Conservation (phyloP, 2,113 vertebrate genomes). For the Indicator indicator region DNA sequence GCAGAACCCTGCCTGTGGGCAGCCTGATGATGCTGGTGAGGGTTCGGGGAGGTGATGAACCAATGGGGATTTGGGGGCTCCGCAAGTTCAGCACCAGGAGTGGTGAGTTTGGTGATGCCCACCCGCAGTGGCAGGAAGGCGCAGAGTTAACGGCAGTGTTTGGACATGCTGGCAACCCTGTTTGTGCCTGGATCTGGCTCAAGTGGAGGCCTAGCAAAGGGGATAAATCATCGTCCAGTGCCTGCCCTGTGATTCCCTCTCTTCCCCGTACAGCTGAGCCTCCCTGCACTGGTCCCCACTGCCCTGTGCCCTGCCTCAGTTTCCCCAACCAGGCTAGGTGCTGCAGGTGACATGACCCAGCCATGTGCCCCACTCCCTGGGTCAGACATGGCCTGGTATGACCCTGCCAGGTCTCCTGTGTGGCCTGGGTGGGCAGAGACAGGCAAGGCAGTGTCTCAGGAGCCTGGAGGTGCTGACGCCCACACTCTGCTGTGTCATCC, state of each 20-base stretch:
- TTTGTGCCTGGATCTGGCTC: constrained; percentile 40
- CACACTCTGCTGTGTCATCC: background rate
- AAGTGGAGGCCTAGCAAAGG: constrained; percentile 46
- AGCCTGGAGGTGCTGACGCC: background rate
- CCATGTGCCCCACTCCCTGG: rapidly evolving
- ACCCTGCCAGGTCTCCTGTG: background rate
- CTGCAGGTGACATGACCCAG: background rate
- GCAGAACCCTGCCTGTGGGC: background rate
- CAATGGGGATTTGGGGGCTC: rapidly evolving
- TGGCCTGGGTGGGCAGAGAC: background rate
- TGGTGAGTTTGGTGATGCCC: background rate
- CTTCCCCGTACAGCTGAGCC: background rate
- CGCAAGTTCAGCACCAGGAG: rapidly evolving
- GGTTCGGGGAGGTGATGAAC: background rate
- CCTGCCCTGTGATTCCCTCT: background rate
- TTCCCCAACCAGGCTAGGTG: background rate
- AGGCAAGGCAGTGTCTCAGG: background rate
- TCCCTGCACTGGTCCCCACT: background rate
- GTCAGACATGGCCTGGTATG: background rate
- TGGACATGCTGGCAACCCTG: constrained; percentile 51
- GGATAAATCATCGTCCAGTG: constrained; percentile 39
- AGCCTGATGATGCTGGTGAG: background rate
- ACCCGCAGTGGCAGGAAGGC: background rate
- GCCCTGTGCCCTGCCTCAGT: background rate
- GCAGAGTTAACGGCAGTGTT: constrained; percentile 25